Evolutionary conservation across 2,888 invertebrate species (phyloP).

Genomic region (Rhimphoctona megacephalus): DNA sequence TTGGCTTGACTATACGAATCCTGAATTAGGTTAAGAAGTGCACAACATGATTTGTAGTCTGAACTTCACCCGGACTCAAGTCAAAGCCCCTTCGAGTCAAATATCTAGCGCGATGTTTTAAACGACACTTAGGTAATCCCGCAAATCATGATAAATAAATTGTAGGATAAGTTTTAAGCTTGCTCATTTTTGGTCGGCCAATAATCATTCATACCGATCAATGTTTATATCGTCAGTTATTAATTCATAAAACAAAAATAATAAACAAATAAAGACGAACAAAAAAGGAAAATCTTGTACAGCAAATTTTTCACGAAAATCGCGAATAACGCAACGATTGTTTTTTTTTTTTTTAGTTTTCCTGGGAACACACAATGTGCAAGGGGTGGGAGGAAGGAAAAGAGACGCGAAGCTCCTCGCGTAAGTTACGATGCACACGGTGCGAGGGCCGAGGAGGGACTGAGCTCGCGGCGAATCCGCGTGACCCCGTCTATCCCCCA

Average conservation of each 20-base stretch:
- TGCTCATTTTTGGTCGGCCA: no score
- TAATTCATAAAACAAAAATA: background rate
- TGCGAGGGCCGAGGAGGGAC: conserved; percentile 68
- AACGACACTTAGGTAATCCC: background rate
- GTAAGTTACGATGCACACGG: conserved; percentile 61
- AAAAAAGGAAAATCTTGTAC: background rate
- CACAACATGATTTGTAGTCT: background rate
- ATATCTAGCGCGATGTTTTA: background rate
- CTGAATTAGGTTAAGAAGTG: background rate
- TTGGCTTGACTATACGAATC: background rate
- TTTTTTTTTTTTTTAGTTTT: background rate
- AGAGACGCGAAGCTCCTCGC: conserved; percentile 17
- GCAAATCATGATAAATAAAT: background rate
- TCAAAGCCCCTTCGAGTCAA: background rate
- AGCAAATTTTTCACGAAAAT: background rate
- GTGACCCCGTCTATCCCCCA: conserved; percentile 69
- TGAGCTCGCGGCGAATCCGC: conserved; percentile 68
- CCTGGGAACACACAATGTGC: background rate
- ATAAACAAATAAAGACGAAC: background rate
- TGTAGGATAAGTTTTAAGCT: no score
- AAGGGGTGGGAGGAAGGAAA: conserved; percentile 8
- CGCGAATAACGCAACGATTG: background rate
- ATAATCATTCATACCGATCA: background rate
- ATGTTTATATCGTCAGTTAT: background rate
- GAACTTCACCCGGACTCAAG: background rate